These are phyloP conservation scores for Aurelia aurita DNA, from an alignment of 30 jellyfish, hydroid and myxozoan genomes.

Conservation along the genomic window DNA sequence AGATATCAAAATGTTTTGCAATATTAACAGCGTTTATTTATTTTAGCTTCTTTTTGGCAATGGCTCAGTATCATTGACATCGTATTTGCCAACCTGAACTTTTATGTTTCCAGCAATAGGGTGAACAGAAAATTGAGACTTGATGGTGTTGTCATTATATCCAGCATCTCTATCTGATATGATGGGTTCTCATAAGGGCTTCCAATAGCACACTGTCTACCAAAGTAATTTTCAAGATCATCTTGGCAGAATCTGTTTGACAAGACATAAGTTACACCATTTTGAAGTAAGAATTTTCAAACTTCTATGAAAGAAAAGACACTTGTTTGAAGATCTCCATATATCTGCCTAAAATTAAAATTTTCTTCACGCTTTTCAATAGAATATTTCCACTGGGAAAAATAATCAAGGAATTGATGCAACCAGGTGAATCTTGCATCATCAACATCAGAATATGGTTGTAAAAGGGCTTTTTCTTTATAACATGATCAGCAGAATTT, in stretches of 20 bases:
- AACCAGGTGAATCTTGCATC: slow-evolving; percentile 68
- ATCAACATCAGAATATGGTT: slow-evolving; percentile 24
- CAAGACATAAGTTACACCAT: slow-evolving; percentile 62
- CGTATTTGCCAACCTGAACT: not conserved
- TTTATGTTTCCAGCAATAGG: slow-evolving; percentile 24
- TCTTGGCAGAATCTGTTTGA: too few species aligned
- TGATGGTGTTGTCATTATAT: too few species aligned
- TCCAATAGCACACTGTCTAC: too few species aligned
- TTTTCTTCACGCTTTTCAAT: slow-evolving; percentile 62
- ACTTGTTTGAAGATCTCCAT: too few species aligned
- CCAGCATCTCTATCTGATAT: too few species aligned
- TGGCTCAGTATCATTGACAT: not conserved
- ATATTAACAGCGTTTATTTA: too few species aligned
- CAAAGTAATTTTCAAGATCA: too few species aligned
- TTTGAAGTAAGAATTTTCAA: slow-evolving; percentile 35
- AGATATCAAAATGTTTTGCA: too few species aligned
- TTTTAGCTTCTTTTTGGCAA: slow-evolving; percentile 15
- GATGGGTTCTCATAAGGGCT: too few species aligned
- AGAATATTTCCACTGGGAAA: slow-evolving; percentile 52
- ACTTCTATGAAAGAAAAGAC: too few species aligned
- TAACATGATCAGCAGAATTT: slow-evolving; percentile 26
- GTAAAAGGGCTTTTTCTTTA: slow-evolving; percentile 30
- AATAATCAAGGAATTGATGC: slow-evolving; percentile 53
- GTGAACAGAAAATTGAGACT: too few species aligned
- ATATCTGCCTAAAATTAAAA: slow-evolving; percentile 58